A percentile compares a stretch with the other conserved stretches of the same genome.
phyloP scores from a whole-genome alignment of 2,888 invertebrate genomes.

The Pteria penguin region DNA sequence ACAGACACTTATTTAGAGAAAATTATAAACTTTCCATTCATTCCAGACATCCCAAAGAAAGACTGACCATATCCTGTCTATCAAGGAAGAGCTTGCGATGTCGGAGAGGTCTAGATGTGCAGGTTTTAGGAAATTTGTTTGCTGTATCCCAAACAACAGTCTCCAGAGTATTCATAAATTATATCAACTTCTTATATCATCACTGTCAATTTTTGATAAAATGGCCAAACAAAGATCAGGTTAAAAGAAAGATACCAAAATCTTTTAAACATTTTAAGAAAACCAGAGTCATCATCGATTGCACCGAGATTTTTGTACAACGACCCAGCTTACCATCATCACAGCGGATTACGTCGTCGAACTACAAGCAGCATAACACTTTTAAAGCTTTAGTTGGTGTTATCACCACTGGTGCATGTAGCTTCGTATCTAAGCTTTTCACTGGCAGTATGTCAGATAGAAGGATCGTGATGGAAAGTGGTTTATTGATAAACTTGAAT shows the following conservation, averaged over 20 bases:
- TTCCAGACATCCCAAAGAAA: constrained; percentile 4
- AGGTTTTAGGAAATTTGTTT: constrained; percentile 3
- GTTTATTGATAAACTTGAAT: too few relatives aligned
- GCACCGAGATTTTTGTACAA: too few relatives aligned
- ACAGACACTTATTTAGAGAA: too few relatives aligned
- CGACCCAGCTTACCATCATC: constrained; percentile 33
- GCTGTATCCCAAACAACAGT: neutral
- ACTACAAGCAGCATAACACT: constrained; percentile 41
- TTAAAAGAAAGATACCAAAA: constrained; percentile 9
- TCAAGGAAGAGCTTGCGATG: constrained; percentile 6
- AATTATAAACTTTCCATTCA: too few relatives aligned
- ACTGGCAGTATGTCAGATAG: constrained; percentile 39
- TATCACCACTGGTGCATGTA: constrained; percentile 21
- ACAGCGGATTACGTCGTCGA: constrained; percentile 33
- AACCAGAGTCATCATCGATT: constrained; percentile 32
- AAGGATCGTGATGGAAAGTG: constrained; percentile 34
- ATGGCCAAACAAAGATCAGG: constrained; percentile 31
- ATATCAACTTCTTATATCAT: neutral
- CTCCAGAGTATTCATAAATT: neutral
- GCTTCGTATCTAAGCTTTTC: constrained; percentile 28
- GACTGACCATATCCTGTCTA: neutral
- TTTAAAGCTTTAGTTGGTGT: constrained; percentile 30
- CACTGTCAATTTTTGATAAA: constrained; percentile 19
- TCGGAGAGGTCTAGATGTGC: neutral
- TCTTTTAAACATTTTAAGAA: constrained; percentile 27